Evolutionary conservation across 2,113 vertebrate species (phyloP).

Genomic region (Pseudorasbora parva): DNA sequence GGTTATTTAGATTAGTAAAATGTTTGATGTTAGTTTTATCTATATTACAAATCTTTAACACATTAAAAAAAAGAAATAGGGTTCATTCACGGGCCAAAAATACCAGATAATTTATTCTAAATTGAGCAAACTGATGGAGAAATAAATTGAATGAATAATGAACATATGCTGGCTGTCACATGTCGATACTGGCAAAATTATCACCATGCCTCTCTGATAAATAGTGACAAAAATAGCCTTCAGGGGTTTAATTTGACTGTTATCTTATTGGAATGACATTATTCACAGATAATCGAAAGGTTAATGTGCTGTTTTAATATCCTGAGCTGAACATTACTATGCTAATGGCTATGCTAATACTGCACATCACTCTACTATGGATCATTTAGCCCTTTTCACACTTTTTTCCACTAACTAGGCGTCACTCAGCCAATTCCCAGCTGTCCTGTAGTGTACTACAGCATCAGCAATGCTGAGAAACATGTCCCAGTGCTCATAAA

Average conservation of each 20-base stretch:
- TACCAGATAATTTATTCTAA: not conserved
- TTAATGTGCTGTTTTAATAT: conserved; percentile 53
- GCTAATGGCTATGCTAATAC: conserved; percentile 51
- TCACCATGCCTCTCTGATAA: conserved; percentile 58
- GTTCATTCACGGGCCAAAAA: not conserved
- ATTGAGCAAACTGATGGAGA: not conserved
- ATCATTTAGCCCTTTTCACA: not conserved
- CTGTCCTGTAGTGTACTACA: conserved; percentile 1
- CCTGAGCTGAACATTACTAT: conserved; percentile 52
- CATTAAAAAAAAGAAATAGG: not conserved
- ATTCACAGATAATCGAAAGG: conserved; percentile 64
- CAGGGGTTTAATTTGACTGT: conserved; percentile 64
- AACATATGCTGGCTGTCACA: conserved; percentile 31
- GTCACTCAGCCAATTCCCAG: conserved; percentile 9
- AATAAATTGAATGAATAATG: conserved; percentile 26
- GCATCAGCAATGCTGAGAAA: not conserved
- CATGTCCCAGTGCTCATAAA: conserved; percentile 13
- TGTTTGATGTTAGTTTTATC: not conserved
- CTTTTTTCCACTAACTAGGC: not conserved
- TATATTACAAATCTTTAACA: not conserved
- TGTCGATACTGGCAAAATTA: conserved; percentile 50
- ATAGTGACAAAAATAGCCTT: conserved; percentile 53
- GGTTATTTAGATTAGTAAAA: not conserved
- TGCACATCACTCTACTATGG: not conserved
- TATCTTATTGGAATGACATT: conserved; percentile 66